Percentiles rank a stretch among this genome's conserved stretches.
These are phyloP conservation scores for Caloenas nicobarica DNA, from an alignment of 2,113 vertebrate genomes.

Conservation along the genomic window DNA sequence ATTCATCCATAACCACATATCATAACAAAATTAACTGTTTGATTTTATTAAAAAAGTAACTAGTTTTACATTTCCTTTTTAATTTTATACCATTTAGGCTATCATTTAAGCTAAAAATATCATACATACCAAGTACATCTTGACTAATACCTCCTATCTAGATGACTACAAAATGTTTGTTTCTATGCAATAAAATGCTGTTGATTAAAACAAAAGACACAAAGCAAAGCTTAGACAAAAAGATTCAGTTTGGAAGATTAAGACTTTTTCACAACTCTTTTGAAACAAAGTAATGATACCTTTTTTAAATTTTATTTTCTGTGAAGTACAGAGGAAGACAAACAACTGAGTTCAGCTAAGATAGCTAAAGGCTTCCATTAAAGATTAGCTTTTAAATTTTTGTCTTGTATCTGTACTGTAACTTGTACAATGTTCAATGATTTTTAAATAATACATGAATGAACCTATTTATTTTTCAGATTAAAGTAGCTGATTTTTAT, in stretches of 20 bases:
- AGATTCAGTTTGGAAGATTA: neutral
- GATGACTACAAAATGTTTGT: neutral
- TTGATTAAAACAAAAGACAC: too few relatives aligned
- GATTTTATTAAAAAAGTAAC: neutral
- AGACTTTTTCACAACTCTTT: neutral
- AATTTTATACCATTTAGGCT: neutral
- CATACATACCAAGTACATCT: neutral
- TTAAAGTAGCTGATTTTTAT: neutral
- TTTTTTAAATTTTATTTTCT: neutral
- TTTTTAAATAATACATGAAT: neutral
- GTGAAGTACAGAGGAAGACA: neutral
- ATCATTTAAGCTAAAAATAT: neutral
- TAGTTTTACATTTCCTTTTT: neutral
- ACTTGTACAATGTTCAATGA: neutral
- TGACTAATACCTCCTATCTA: neutral
- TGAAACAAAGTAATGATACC: neutral
- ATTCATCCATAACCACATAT: neutral
- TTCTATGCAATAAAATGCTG: neutral
- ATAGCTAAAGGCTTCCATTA: neutral
- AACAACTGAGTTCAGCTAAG: neutral
- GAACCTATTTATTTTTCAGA: neutral
- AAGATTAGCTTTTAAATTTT: neutral
- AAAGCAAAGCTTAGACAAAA: neutral
- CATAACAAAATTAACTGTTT: neutral
- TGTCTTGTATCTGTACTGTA: neutral